phyloP scores from a whole-genome alignment of 2,113 vertebrate species.

The Zootoca vivipara region DNA sequence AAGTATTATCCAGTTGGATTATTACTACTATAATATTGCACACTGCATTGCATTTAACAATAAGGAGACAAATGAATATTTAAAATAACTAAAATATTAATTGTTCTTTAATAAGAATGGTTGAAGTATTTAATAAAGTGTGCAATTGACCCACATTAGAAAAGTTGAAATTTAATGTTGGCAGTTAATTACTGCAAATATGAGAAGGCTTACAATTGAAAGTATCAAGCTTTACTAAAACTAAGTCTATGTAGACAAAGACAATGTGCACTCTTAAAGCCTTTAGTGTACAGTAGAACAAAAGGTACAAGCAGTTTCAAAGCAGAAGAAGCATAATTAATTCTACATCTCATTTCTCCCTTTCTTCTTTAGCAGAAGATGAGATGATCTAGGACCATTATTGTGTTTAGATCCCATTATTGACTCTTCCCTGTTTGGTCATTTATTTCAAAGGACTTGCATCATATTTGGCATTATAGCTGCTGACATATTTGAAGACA shows the following conservation, averaged over 20 bases:
- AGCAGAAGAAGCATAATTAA: slow-evolving; percentile 72
- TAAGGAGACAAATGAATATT: neutral
- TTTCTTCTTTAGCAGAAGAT: slow-evolving; percentile 68
- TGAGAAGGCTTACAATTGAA: neutral
- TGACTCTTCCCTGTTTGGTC: slow-evolving; percentile 83
- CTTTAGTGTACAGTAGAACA: neutral
- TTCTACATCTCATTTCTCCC: slow-evolving; percentile 65
- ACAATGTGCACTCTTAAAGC: slow-evolving; percentile 27
- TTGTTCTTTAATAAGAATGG: neutral
- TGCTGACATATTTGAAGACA: slow-evolving; percentile 82
- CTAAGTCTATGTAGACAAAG: neutral
- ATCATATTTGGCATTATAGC: slow-evolving; percentile 79
- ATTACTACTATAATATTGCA: neutral
- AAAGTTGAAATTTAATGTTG: neutral
- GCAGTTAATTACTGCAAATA: neutral
- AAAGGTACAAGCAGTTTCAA: slow-evolving; percentile 48
- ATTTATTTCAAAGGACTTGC: slow-evolving; percentile 84
- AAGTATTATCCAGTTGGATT: neutral
- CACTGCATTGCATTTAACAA: neutral
- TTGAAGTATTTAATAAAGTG: neutral
- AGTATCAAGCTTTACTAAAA: slow-evolving; percentile 21
- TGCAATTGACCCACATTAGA: neutral
- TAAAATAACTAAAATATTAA: neutral
- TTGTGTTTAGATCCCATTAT: slow-evolving; percentile 87
- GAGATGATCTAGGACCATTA: slow-evolving; percentile 73